phyloP scores from a whole-genome alignment of 2,113 vertebrate species.

The Chaetops frenatus region DNA sequence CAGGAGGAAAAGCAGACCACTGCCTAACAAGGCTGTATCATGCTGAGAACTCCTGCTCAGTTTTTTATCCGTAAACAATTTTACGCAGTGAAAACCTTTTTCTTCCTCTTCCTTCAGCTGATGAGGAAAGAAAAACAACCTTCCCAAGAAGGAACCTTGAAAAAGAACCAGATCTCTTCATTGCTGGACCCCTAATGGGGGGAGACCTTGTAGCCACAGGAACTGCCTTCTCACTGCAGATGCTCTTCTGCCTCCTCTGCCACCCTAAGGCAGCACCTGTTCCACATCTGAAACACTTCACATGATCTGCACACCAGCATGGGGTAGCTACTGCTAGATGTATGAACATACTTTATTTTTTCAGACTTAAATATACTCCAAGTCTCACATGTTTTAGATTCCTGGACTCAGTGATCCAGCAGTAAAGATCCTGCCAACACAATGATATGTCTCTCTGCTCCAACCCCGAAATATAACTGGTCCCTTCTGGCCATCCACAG shows the following conservation, averaged over 20 bases:
- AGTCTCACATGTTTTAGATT: not conserved
- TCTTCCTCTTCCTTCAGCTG: not conserved
- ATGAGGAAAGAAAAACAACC: not conserved
- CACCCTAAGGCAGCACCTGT: not conserved
- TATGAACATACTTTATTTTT: not conserved
- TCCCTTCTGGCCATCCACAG: constrained; percentile 7
- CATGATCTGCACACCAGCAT: not conserved
- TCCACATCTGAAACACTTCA: not conserved
- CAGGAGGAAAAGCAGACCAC: not conserved
- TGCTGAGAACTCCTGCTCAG: not conserved
- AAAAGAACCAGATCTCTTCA: not conserved
- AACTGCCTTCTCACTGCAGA: not conserved
- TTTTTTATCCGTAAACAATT: not conserved
- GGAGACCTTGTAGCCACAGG: not conserved
- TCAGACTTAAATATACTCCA: constrained; percentile 3
- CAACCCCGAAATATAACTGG: constrained; percentile 7
- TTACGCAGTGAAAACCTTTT: not conserved
- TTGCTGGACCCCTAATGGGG: not conserved
- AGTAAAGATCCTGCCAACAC: not conserved
- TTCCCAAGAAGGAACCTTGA: not conserved
- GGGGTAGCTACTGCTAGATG: not conserved
- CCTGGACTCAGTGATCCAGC: not conserved
- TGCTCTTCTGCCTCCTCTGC: not conserved
- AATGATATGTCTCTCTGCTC: not conserved
- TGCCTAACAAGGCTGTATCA: not conserved